Evolutionary conservation across 1,140 invertebrate genomes (phyloP).

Genomic region (Conopomorpha cramerella): DNA sequence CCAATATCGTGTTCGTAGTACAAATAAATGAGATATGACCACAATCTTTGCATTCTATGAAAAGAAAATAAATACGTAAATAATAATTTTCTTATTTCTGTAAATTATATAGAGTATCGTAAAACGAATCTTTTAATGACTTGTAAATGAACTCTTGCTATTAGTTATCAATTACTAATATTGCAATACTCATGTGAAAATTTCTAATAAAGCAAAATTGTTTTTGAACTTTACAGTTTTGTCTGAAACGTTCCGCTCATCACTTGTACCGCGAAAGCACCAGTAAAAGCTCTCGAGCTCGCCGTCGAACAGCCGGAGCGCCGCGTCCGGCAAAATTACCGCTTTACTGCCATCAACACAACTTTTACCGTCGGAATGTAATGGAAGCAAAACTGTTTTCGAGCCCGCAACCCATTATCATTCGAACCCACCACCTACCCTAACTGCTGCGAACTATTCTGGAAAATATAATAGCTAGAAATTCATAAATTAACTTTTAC

Average conservation of each 20-base stretch:
- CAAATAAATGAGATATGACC: no score
- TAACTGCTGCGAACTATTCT: neutral
- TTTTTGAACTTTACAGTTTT: neutral
- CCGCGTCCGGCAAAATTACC: constrained; percentile 34
- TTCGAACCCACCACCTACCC: neutral
- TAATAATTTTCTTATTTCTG: no score
- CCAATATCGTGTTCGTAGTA: no score
- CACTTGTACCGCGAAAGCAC: constrained; percentile 8
- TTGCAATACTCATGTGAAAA: neutral
- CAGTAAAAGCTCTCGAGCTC: constrained; percentile 22
- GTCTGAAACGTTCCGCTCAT: constrained; percentile 1
- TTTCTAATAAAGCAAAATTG: neutral
- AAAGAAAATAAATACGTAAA: no score
- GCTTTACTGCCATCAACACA: constrained; percentile 19
- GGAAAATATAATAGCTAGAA: no score
- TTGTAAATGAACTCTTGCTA: neutral
- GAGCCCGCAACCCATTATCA: neutral
- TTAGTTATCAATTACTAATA: neutral
- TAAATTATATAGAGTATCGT: no score
- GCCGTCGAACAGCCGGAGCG: constrained; percentile 16
- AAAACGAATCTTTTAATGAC: no score
- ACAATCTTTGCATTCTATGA: no score
- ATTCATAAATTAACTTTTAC: neutral
- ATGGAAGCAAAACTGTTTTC: no score
- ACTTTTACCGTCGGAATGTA: constrained; percentile 5